Evolutionary conservation across 2,888 invertebrate species (phyloP).

Genomic region (Panorpa germanica): DNA sequence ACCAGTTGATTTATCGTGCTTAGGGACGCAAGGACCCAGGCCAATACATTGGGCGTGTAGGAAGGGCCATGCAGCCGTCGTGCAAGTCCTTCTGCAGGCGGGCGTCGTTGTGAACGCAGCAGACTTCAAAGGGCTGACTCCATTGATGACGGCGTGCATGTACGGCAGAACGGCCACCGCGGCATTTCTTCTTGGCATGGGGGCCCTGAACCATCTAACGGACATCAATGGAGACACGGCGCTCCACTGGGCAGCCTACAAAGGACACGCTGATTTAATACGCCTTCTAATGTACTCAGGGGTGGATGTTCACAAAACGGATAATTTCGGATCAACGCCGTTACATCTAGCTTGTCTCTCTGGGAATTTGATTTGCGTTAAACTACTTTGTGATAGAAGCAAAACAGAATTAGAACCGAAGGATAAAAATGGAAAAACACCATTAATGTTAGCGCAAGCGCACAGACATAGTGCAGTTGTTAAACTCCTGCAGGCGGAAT

Average conservation of each 20-base stretch:
- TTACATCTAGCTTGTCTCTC: conserved; percentile 78
- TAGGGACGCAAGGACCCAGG: conserved; percentile 74
- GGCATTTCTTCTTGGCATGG: conserved; percentile 77
- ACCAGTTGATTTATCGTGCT: conserved; percentile 68
- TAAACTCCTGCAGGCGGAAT: conserved; percentile 59
- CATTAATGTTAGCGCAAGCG: conserved; percentile 73
- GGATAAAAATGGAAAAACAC: conserved; percentile 86
- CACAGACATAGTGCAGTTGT: conserved; percentile 76
- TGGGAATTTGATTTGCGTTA: conserved; percentile 72
- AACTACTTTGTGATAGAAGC: conserved; percentile 77
- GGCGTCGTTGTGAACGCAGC: conserved; percentile 80
- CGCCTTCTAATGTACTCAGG: conserved; percentile 79
- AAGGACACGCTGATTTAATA: conserved; percentile 78
- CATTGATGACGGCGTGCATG: conserved; percentile 84
- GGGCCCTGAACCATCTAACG: conserved; percentile 65
- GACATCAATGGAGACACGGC: conserved; percentile 90
- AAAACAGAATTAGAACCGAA: conserved; percentile 71
- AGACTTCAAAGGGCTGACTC: conserved; percentile 78
- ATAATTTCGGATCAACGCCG: conserved; percentile 84
- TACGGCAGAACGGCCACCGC: conserved; percentile 82
- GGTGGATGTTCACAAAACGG: conserved; percentile 72
- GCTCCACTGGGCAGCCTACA: conserved; percentile 87
- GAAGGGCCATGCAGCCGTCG: conserved; percentile 79
- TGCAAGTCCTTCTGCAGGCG: conserved; percentile 56
- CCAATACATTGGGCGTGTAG: conserved; percentile 92